Evolutionary conservation across 2,888 invertebrate species (phyloP).

Genomic region (Odontomyia ornata): DNA sequence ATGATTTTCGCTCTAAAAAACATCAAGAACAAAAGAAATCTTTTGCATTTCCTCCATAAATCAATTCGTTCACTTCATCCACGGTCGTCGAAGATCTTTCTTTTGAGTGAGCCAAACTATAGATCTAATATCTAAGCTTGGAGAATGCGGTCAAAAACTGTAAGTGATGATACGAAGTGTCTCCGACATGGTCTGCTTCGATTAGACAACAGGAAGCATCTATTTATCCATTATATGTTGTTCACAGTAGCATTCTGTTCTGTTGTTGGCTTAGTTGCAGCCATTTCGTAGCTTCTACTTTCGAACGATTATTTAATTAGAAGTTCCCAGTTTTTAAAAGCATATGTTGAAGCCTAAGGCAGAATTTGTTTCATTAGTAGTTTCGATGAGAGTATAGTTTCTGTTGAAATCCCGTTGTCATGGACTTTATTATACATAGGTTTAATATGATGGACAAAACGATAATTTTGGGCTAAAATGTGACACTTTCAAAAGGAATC

Average conservation of each 20-base stretch:
- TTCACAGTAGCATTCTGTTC: not conserved
- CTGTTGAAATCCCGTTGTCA: too few species aligned
- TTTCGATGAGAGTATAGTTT: not conserved
- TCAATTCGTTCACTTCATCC: too few species aligned
- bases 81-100: too few species aligned
- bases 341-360: not conserved
- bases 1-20: too few species aligned
- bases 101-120: too few species aligned
- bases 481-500: too few species aligned
- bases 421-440: too few species aligned
- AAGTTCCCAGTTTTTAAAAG: constrained; percentile 5
- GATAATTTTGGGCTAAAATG: too few species aligned
- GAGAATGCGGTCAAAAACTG: constrained; percentile 17
- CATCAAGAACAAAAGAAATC: too few species aligned
- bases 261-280: not conserved
- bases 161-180: not conserved
- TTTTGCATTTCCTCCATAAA: too few species aligned
- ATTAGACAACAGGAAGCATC: constrained; percentile 14
- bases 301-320: constrained; percentile 21
- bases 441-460: too few species aligned
- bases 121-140: not conserved
- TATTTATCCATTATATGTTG: not conserved
- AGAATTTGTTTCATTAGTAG: constrained; percentile 8
- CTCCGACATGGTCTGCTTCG: not conserved
- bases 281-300: not conserved